Evolutionary conservation across 2,888 invertebrate genomes (phyloP).

Genomic region (Drosophila borealis): DNA sequence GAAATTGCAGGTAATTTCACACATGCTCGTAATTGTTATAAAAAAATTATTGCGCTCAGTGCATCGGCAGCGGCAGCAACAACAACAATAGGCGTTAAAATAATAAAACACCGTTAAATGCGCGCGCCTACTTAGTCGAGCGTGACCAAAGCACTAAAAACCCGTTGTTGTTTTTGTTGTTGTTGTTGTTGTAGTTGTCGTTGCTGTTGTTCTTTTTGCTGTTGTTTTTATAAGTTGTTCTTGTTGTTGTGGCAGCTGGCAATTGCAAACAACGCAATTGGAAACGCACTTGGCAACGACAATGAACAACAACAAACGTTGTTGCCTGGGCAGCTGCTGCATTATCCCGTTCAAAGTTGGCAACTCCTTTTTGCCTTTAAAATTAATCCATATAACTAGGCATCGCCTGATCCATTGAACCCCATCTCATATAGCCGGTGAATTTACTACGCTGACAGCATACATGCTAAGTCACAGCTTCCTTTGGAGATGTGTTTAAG

Average conservation of each 20-base stretch:
- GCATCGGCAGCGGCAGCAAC: constrained; percentile 18
- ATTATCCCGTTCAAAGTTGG: not conserved
- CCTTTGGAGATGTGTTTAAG: too few species aligned
- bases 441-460: too few species aligned
- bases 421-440: too few species aligned
- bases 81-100: constrained; percentile 25
- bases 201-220: constrained; percentile 27
- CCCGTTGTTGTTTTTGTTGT: constrained; percentile 8
- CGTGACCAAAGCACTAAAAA: constrained; percentile 35
- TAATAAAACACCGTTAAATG: constrained; percentile 55
- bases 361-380: constrained; percentile 1
- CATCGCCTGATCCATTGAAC: too few species aligned
- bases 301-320: constrained; percentile 12
- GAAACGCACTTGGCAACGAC: constrained; percentile 42
- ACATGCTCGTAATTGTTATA: constrained; percentile 37
- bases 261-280: constrained; percentile 27
- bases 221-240: not conserved
- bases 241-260: constrained; percentile 32
- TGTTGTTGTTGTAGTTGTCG: constrained; percentile 6
- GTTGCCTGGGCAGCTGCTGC: constrained; percentile 11
- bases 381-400: not conserved
- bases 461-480: too few species aligned
- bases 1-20: constrained; percentile 46
- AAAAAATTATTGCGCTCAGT: constrained; percentile 26
- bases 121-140: constrained; percentile 41